These are phyloP conservation scores for Lamprologus sp. DNA, from an alignment of 2,113 vertebrate genomes.

Conservation along the genomic window DNA sequence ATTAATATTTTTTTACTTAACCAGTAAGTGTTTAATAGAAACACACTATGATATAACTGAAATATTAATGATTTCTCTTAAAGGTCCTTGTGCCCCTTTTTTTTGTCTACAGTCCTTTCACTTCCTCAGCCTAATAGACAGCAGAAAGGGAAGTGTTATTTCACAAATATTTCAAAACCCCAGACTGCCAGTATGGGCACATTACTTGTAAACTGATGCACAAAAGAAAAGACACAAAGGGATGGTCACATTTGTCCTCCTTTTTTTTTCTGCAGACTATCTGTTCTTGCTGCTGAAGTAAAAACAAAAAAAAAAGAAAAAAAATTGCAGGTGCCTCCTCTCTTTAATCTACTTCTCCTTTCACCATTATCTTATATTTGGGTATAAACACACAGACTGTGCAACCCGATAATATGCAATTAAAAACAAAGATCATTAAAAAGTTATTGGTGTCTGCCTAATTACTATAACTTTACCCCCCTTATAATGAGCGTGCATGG, in stretches of 20 bases:
- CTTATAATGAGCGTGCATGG: constrained; percentile 74
- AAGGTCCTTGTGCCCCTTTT: not conserved
- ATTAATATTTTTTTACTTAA: not conserved
- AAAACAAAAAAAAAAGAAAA: constrained; percentile 7
- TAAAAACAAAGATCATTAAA: constrained; percentile 78
- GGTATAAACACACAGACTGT: constrained; percentile 64
- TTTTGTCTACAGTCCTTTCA: constrained; percentile 19
- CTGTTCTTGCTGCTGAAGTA: constrained; percentile 17
- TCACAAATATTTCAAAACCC: constrained; percentile 37
- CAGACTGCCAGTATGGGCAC: not conserved
- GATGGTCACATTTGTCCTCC: constrained; percentile 4
- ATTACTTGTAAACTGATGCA: not conserved
- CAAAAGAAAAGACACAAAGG: not conserved
- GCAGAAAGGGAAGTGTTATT: constrained; percentile 35
- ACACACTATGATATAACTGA: not conserved
- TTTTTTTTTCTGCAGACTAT: not conserved
- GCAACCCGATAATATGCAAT: constrained; percentile 74
- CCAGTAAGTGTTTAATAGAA: not conserved
- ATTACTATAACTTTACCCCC: constrained; percentile 78
- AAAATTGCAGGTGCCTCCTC: constrained; percentile 37
- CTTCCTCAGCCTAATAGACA: constrained; percentile 38
- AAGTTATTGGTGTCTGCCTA: constrained; percentile 79
- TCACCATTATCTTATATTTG: constrained; percentile 73
- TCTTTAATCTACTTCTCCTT: constrained; percentile 56
- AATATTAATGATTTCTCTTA: constrained; percentile 12